Conservation (phyloP, 2,888 invertebrate genomes). For the Blera fallax region DNA sequence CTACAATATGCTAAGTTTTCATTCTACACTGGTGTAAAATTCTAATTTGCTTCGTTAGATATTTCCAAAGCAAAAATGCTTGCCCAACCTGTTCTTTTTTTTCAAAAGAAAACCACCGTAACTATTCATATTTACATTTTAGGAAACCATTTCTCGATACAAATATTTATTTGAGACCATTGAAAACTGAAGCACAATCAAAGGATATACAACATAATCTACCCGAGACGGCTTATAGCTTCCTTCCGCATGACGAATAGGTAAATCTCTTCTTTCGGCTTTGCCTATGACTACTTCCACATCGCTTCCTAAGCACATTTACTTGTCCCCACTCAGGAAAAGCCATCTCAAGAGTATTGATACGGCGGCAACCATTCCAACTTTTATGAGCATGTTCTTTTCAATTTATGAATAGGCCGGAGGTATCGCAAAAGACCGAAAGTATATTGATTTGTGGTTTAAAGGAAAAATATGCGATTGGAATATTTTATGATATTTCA, state of each 20-base stretch:
- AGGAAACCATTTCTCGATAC: slow-evolving; percentile 26
- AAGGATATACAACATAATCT: slow-evolving; percentile 45
- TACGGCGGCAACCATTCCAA: slow-evolving; percentile 9
- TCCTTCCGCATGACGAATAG: slow-evolving; percentile 55
- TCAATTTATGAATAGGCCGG: slow-evolving; percentile 58
- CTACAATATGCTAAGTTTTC: too few species aligned
- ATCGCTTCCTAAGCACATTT: slow-evolving; percentile 59
- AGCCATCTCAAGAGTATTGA: slow-evolving; percentile 52
- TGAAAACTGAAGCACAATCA: slow-evolving; percentile 14
- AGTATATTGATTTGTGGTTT: slow-evolving; percentile 67
- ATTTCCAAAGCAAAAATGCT: neutral
- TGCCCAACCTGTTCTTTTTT: neutral
- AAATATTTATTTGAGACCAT: slow-evolving; percentile 26
- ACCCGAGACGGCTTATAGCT: slow-evolving; percentile 56
- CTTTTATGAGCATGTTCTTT: slow-evolving; percentile 25
- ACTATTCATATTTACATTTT: neutral
- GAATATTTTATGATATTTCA: slow-evolving; percentile 57
- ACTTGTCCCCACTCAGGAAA: slow-evolving; percentile 7
- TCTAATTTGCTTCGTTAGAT: neutral
- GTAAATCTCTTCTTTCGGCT: slow-evolving; percentile 48
- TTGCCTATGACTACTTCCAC: slow-evolving; percentile 37
- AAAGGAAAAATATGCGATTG: slow-evolving; percentile 63
- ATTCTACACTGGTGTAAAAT: neutral
- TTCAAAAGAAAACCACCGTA: too few species aligned
- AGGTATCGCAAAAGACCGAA: slow-evolving; percentile 43